Base-by-base conservation (phyloP, 2,113 vertebrate species). In the Dendrocopos noguchii region DNA sequence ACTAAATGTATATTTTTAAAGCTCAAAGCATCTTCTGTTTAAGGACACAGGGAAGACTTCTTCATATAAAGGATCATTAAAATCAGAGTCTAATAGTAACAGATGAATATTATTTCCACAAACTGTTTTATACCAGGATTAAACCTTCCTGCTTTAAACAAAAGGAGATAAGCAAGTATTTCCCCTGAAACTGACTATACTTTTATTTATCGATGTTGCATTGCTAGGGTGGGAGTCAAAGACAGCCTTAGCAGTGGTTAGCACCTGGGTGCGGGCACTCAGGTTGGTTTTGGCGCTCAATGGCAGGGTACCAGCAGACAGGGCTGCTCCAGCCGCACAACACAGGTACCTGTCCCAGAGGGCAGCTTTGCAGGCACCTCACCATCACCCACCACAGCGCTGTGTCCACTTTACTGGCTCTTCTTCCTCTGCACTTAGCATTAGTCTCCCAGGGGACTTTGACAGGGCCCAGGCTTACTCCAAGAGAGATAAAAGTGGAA, bases 401-500 rank as follows among this genome's bases (percentile, higher is more conserved):
- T 33, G 34, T 4, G 5, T 59, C 66, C 59, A 85, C 91, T 16
- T 9, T 4, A 2, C 78, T 67, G 61, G 50, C 76, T 80, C 76
- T 34, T 72, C 72, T 33, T 56, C 50, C 82, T 91, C 63, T 75
- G 44, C 57, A 47, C 57, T 89, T 66, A 79, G 67, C 63, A 25
- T 77, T 25, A 60, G 59, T 33, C 79, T 84, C 76, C 31, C 14
- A 6, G 59, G 76, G 55, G 78, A 78, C 57, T 91, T 55, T 94
- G 91, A 95, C 76, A 21, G 90, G 80, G 57, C 68, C 79, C 93
- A 93, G 94, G 47, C 87, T 88, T 91, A 88, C 29, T 75, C 88
- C 15, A 6, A 77, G 86, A 91, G 88, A 95, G 94, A 95, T 93
- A 96, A 95, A 96, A 95, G 90, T 93, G 78, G 72, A 96, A 94